These are phyloP conservation scores for Siphamia tubifer DNA, from an alignment of 2,113 vertebrate species.

Conservation along the genomic window DNA sequence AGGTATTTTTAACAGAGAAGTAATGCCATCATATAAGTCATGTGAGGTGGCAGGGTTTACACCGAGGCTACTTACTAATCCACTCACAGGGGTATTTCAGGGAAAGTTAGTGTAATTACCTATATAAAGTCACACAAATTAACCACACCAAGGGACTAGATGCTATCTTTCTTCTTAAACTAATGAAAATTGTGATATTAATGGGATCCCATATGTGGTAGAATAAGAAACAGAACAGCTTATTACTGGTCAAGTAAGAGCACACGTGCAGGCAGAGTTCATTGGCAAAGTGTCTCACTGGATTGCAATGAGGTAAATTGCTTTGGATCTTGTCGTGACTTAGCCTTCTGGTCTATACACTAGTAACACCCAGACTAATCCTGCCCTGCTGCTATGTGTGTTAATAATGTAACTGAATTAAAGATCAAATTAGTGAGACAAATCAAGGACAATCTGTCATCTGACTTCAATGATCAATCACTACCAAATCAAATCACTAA, in stretches of 20 bases:
- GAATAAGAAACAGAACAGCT: neutral
- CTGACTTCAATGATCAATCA: constrained; percentile 35
- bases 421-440: constrained; percentile 52
- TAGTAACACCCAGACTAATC: constrained; percentile 67
- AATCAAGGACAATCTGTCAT: constrained; percentile 50
- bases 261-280: neutral
- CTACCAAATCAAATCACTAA: constrained; percentile 15
- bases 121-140: neutral
- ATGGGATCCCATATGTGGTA: neutral
- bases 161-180: neutral
- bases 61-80: neutral
- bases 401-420: constrained; percentile 72
- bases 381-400: constrained; percentile 53
- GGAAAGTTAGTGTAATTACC: neutral
- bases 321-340: constrained; percentile 66
- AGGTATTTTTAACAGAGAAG: neutral
- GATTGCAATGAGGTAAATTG: constrained; percentile 73
- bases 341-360: constrained; percentile 56
- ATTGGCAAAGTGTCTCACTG: constrained; percentile 33
- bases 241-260: neutral
- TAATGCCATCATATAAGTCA: neutral
- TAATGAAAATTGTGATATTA: neutral
- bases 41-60: neutral
- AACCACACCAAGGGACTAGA: neutral
- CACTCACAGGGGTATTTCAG: constrained; percentile 8